These are phyloP conservation scores for Numenius arquata DNA, from an alignment of 2,113 vertebrate species.

Conservation along the genomic window DNA sequence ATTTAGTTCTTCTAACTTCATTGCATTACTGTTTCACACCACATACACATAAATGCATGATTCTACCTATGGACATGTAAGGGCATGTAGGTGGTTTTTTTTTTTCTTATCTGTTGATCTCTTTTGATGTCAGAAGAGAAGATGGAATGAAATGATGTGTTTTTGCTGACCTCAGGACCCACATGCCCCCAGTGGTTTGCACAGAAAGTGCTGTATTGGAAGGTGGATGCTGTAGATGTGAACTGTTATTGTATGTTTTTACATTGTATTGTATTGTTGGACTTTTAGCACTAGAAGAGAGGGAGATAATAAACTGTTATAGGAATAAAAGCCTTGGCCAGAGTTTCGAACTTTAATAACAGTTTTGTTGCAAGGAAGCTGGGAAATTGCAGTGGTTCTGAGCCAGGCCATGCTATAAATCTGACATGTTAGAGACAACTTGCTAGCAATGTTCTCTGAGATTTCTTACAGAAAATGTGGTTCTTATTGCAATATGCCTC, in stretches of 20 bases:
- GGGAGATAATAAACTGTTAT: background rate
- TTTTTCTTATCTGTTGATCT: background rate
- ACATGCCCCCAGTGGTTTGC: background rate
- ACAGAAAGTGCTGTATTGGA: background rate
- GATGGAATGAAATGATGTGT: background rate
- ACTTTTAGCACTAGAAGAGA: background rate
- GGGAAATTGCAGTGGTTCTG: conserved; percentile 18
- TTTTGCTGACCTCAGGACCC: background rate
- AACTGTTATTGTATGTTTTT: background rate
- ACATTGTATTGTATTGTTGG: background rate
- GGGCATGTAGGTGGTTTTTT: background rate
- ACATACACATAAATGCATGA: background rate
- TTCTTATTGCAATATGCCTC: conserved; percentile 8
- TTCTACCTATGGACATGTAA: background rate
- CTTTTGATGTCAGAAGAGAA: background rate
- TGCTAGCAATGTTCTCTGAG: background rate
- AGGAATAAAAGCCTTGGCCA: background rate
- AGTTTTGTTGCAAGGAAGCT: background rate
- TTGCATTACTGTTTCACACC: background rate
- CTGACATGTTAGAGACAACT: background rate
- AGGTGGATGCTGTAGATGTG: background rate
- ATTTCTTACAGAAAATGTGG: background rate
- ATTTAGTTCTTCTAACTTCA: background rate
- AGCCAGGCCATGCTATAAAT: conserved; percentile 27
- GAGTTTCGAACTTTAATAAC: background rate